Conservation (phyloP, 35 echinoderm and acorn worm species). For the Ophiothrix spiculata region DNA sequence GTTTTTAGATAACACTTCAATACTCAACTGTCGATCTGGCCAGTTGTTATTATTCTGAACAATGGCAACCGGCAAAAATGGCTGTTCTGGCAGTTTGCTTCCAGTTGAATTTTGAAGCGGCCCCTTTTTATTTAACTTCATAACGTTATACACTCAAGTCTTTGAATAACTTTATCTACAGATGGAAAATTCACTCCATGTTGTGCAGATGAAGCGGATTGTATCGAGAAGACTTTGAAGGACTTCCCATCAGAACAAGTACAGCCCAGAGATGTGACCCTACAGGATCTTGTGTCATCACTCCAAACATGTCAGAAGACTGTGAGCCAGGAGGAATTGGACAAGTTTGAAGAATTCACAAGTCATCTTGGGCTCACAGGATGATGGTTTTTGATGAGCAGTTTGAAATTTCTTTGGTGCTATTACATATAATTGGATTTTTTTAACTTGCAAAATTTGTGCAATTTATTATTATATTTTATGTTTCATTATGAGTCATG, state of each 20-base stretch:
- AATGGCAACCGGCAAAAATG: neutral
- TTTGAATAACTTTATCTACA: constrained; percentile 14
- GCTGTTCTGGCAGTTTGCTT: neutral
- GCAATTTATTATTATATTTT: too few relatives aligned
- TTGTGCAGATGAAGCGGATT: constrained; percentile 4
- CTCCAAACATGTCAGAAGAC: constrained; percentile 60
- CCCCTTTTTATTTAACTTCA: neutral
- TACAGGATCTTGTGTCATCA: constrained; percentile 58
- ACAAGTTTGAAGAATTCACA: constrained; percentile 84
- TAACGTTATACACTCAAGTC: neutral
- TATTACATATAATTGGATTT: too few relatives aligned
- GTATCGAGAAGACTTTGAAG: constrained; percentile 39
- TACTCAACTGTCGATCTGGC: neutral
- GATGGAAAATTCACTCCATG: constrained; percentile 82
- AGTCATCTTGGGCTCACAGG: constrained; percentile 53
- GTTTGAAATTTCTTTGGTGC: too few relatives aligned
- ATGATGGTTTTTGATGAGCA: too few relatives aligned
- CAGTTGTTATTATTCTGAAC: too few relatives aligned
- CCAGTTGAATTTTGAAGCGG: neutral
- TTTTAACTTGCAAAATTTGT: too few relatives aligned
- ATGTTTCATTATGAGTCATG: too few relatives aligned
- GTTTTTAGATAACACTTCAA: neutral
- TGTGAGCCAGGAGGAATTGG: constrained; percentile 61
- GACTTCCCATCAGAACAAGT: constrained; percentile 58
- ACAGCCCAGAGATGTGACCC: constrained; percentile 46